phyloP scores from a whole-genome alignment of 2,797 vertebrate species.

The Chloroceryle amazona region DNA sequence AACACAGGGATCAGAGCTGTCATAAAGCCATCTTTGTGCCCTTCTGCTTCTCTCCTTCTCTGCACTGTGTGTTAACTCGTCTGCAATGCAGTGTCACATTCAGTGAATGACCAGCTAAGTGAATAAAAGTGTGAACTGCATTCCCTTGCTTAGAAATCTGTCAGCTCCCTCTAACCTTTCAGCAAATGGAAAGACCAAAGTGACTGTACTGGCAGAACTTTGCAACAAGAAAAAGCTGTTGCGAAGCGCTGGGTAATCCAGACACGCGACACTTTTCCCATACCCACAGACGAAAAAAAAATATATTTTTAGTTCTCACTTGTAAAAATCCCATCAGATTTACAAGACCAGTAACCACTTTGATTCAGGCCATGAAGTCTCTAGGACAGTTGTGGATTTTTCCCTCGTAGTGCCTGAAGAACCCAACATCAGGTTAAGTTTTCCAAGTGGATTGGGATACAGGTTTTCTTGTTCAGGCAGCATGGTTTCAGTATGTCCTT shows the following conservation, averaged over 20 bases:
- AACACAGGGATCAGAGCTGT: background rate
- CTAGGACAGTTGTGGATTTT: background rate
- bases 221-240: background rate
- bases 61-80: rapidly evolving
- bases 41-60: background rate
- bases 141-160: background rate
- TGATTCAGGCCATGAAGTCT: background rate
- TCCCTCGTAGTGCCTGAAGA: background rate
- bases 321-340: background rate
- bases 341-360: background rate
- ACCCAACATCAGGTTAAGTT: background rate
- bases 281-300: background rate
- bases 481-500: background rate
- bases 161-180: background rate
- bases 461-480: background rate
- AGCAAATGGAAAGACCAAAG: background rate
- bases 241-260: background rate
- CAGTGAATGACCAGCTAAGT: background rate
- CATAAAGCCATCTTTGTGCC: background rate
- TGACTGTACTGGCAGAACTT: background rate
- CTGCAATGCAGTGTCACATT: background rate
- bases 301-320: background rate
- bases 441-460: background rate
- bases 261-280: rapidly evolving
- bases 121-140: background rate